phyloP scores from a whole-genome alignment of 2,888 invertebrate genomes.

The Malthinus seriepunctatus region DNA sequence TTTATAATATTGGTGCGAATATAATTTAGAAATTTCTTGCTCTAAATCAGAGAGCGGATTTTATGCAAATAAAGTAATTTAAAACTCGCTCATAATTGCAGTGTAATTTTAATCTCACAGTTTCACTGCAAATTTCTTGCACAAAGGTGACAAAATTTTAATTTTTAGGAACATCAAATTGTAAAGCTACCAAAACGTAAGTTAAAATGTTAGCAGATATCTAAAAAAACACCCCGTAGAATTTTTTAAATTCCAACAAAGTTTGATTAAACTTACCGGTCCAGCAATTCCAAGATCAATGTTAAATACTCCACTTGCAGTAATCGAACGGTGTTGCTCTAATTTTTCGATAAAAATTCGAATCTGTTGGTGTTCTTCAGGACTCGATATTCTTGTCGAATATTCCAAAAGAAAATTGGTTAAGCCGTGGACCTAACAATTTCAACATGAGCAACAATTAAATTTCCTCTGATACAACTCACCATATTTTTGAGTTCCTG shows the following conservation, averaged over 20 bases:
- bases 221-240: slow-evolving; percentile 42
- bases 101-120: too few species aligned
- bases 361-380: slow-evolving; percentile 50
- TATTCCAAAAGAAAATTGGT: slow-evolving; percentile 49
- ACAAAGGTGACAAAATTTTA: slow-evolving; percentile 17
- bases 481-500: slow-evolving; percentile 51
- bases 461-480: slow-evolving; percentile 33
- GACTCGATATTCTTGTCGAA: slow-evolving; percentile 46
- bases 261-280: slow-evolving; percentile 48
- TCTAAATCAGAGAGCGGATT: background rate
- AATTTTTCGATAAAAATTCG: slow-evolving; percentile 51
- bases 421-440: slow-evolving; percentile 45
- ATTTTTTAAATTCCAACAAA: too few species aligned
- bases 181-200: slow-evolving; percentile 52
- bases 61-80: background rate
- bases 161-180: slow-evolving; percentile 50
- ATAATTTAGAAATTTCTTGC: background rate
- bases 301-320: slow-evolving; percentile 51
- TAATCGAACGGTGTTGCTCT: slow-evolving; percentile 47
- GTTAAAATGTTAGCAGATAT: slow-evolving; percentile 52
- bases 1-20: too few species aligned
- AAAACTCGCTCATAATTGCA: too few species aligned
- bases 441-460: background rate
- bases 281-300: slow-evolving; percentile 51
- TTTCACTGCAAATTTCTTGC: too few species aligned